Evolutionary conservation across 1,140 invertebrate genomes (phyloP).

Genomic region (Cryptotermes secundus): DNA sequence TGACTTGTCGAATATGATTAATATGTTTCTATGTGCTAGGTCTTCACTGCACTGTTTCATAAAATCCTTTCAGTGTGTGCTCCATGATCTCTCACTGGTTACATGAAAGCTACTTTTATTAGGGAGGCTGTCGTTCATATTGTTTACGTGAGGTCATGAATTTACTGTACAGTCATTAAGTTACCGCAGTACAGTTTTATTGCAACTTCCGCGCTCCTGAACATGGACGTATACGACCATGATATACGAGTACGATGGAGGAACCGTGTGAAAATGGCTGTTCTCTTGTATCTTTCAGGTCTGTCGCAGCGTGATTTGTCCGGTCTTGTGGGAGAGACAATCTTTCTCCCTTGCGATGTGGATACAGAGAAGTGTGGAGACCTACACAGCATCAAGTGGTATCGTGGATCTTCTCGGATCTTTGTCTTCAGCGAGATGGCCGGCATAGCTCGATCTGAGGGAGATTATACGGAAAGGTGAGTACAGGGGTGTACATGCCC

Average conservation of each 20-base stretch:
- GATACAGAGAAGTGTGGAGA: constrained; percentile 74
- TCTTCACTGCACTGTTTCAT: too few species aligned
- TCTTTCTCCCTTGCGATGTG: constrained; percentile 72
- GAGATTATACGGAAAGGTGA: constrained; percentile 72
- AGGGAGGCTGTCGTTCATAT: not conserved
- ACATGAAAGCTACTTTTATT: too few species aligned
- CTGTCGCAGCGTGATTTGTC: constrained; percentile 49
- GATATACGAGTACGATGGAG: not conserved
- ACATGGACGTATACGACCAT: not conserved
- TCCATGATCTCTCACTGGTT: too few species aligned
- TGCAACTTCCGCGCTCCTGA: not conserved
- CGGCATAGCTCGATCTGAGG: constrained; percentile 69
- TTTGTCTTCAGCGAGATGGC: constrained; percentile 80
- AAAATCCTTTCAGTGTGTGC: too few species aligned
- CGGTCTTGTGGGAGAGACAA: constrained; percentile 61
- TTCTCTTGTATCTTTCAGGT: constrained; percentile 36
- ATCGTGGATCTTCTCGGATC: constrained; percentile 74
- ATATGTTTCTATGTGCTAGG: too few species aligned
- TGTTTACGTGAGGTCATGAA: not conserved
- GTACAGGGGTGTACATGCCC: not conserved
- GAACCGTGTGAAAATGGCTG: not conserved
- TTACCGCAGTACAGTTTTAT: not conserved
- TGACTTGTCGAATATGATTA: too few species aligned
- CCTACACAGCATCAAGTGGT: constrained; percentile 89
- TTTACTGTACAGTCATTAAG: not conserved